Base-by-base conservation (phyloP, 2,113 vertebrate genomes). In the Ochotona curzoniae region DNA sequence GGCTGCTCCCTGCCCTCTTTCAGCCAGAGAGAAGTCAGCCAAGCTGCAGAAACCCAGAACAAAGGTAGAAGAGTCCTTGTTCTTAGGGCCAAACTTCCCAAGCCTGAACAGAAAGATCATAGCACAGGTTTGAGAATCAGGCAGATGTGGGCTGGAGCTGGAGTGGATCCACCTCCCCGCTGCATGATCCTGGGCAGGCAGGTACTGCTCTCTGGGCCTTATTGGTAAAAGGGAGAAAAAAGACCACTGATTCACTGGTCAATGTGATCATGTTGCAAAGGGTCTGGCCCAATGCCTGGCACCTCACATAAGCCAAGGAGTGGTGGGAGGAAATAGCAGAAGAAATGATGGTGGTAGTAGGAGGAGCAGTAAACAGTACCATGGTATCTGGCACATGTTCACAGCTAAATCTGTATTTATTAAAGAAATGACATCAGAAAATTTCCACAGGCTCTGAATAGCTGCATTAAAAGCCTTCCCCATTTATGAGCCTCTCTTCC, bases 361-460 rank as follows among this genome's bases (percentile, higher is more conserved):
- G 10, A 10, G 38, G 14, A n/a, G 28, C 5, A 78, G 0, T 18
- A 11, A 57, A 49, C 1, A 76, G 8, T 18, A 15, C 44, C 6
- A 11, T 30, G 51, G 26, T 26, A 76, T 18, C 63, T 49, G 44
- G 69, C 70, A 60, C 2, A 14, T 14, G 23, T 49, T 9, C 25
- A 28, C 47, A 20, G 28, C 49, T 78, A 66, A 71, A 20, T 20
- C 35, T 54, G 64, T 49, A 54, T 18, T 61, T 60, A 82, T 6
- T 66, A 80, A 90, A 38, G 28, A 91, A 73, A 60, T 70, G n/a
- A 84, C 85, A 70, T 60, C 66, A 87, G 57, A 87, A 86, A 13
- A 44, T 71, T 73, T 57, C 82, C 71, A 67, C 7, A 2, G 71
- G 49, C 70, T 51, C 4, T 82, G 35, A 71, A 66, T 10, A 15